Evolutionary conservation across 2,113 vertebrate genomes (phyloP), one percentile per base, ranked within the genome.

Genomic region (Xiphophorus hellerii): DNA sequence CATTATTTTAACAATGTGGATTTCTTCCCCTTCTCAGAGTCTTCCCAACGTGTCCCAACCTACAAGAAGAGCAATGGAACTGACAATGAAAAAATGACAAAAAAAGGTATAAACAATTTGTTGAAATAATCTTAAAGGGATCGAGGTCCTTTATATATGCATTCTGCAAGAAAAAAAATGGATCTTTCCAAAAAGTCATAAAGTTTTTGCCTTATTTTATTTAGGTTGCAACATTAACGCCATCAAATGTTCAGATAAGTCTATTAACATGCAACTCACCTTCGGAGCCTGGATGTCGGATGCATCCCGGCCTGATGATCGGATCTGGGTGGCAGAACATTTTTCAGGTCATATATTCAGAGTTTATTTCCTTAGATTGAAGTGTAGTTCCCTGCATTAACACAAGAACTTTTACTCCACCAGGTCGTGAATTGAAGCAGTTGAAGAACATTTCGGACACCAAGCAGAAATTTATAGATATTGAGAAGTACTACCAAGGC

Each of bases 251-350:
- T 93, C 95, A 3, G 80, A 85, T 1, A 94, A 91, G 61, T 64
- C 93, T 28, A 86, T 81, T 13, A 93, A 85, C 15, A 91, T 96
- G 1, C 80, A 84, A n/a, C 90, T 92, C 66, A 97, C 96, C 0
- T 98, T 94, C 80, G 97, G 97, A 71, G 93, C 96, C 0, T 97
- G 95, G 96, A 96, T 98, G 91, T 84, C 87, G 31, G 97, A 98
- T 62, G 91, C 93, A 1, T 90, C 93, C 0, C 88, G 85, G 65
- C 85, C 58, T 0, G 94, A 96, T 13, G 93, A 93, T 2, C 93
- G 91, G 42, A 94, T 95, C 82, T 98, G 97, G 97, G 82, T 97
- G 67, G 95, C 95, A 0, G 93, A 92, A 29, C 97, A 98, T 79
- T 98, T 98, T 80, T 96, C 95, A 94, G 97, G 97, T 98, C 88